A percentile compares a stretch with the other conserved stretches of the same genome.
Conservation (phyloP, 37 sponge, comb jelly and placozoan species). For the Cladorhizidae sp. region DNA sequence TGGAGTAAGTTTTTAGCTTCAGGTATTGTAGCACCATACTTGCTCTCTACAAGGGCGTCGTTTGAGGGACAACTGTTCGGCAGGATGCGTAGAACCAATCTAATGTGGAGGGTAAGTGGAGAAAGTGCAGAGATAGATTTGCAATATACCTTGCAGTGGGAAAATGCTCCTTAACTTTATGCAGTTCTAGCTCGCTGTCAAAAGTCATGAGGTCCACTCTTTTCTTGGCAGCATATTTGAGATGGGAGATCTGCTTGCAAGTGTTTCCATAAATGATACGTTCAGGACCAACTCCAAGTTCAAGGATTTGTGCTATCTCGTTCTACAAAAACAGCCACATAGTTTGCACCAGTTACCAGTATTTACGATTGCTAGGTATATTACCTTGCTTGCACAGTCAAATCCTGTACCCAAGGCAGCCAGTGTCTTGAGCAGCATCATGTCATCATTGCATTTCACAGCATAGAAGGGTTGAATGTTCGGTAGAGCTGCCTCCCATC, state of each 20-base stretch:
- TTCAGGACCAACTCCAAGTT: slow-evolving; percentile 54
- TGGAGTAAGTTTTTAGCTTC: slow-evolving; percentile 58
- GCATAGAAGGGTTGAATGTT: slow-evolving; percentile 86
- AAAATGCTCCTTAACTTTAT: slow-evolving; percentile 55
- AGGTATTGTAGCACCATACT: slow-evolving; percentile 80
- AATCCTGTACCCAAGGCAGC: slow-evolving; percentile 83
- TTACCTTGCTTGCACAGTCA: slow-evolving; percentile 91
- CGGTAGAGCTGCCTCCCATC: slow-evolving; percentile 73
- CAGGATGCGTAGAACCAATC: slow-evolving; percentile 77
- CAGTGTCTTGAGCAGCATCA: slow-evolving; percentile 60
- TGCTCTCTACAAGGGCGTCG: slow-evolving; percentile 61
- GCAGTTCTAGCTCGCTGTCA: slow-evolving; percentile 85
- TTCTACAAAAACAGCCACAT: not conserved
- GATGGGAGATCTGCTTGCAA: slow-evolving; percentile 86
- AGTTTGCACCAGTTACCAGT: not conserved
- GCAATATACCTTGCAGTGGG: slow-evolving; percentile 46
- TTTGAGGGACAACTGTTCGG: slow-evolving; percentile 83
- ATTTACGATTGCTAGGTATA: not conserved
- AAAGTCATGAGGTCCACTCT: slow-evolving; percentile 85
- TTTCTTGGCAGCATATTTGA: slow-evolving; percentile 77
- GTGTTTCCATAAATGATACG: slow-evolving; percentile 90
- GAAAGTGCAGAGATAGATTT: not conserved
- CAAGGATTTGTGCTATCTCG: slow-evolving; percentile 70
- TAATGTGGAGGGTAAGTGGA: not conserved
- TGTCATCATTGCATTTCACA: slow-evolving; percentile 92